Evolutionary conservation across 2,797 vertebrate genomes (phyloP).

Genomic region (Clangula hyemalis): DNA sequence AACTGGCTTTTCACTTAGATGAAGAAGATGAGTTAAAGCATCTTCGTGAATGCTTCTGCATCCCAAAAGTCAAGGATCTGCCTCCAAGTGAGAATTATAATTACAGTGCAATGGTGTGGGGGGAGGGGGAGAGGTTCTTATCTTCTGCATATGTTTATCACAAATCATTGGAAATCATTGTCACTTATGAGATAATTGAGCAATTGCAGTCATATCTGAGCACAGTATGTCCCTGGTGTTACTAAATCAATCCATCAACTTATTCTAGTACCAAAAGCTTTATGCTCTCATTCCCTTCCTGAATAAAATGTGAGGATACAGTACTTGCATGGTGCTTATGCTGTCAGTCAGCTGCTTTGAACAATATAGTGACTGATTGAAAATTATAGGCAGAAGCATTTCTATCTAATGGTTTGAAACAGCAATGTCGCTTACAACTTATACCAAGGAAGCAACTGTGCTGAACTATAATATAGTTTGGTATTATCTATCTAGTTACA

Average conservation of each 20-base stretch:
- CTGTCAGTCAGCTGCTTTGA: conserved; percentile 72
- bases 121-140: not conserved
- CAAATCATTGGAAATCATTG: conserved; percentile 53
- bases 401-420: conserved; percentile 48
- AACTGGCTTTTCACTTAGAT: conserved; percentile 85
- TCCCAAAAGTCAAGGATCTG: conserved; percentile 88
- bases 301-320: conserved; percentile 42
- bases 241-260: conserved; percentile 67
- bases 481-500: conserved; percentile 42
- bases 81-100: conserved; percentile 84
- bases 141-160: conserved; percentile 39
- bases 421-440: not conserved
- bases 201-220: conserved; percentile 42
- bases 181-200: conserved; percentile 56
- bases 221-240: conserved; percentile 43
- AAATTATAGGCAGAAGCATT: conserved; percentile 72
- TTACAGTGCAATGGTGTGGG: not conserved
- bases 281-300: conserved; percentile 12
- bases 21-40: conserved; percentile 83
- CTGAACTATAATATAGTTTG: not conserved
- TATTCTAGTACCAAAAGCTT: conserved; percentile 50
- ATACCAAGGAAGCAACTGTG: not conserved
- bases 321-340: conserved; percentile 55
- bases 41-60: conserved; percentile 82
- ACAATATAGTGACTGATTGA: conserved; percentile 75